Conservation (phyloP, 2,888 invertebrate genomes). For the Chalcis sispes region DNA sequence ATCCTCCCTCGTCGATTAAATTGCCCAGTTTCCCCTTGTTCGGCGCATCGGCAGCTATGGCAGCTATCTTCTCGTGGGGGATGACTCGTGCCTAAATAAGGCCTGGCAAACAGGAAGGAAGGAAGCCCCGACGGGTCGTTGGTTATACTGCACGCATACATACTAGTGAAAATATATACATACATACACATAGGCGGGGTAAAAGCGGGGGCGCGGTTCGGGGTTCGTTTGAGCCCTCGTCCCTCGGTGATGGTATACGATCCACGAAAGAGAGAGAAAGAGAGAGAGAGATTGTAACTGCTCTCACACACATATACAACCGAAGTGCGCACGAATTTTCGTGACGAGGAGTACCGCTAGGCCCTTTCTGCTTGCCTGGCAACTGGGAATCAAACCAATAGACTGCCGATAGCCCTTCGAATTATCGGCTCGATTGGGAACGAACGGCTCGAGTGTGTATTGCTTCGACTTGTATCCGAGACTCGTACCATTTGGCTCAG, state of each 20-base stretch:
- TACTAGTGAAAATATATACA: background rate
- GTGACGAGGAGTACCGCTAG: conserved; percentile 63
- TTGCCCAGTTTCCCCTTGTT: too few relatives aligned
- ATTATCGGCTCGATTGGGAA: conserved; percentile 72
- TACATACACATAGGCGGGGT: background rate
- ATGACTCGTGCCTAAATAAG: too few relatives aligned
- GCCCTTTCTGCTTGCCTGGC: conserved; percentile 71
- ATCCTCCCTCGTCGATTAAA: too few relatives aligned
- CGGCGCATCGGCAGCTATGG: too few relatives aligned
- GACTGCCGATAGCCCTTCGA: conserved; percentile 74
- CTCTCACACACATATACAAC: background rate
- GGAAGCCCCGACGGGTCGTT: background rate
- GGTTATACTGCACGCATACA: too few relatives aligned
- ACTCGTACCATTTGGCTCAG: too few relatives aligned
- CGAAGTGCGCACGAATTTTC: conserved; percentile 63
- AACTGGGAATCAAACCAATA: conserved; percentile 74
- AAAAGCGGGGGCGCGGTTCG: conserved; percentile 5
- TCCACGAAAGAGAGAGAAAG: background rate
- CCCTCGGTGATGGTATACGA: background rate
- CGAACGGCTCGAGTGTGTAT: conserved; percentile 2
- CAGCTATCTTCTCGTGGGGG: too few relatives aligned
- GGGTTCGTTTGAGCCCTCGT: background rate
- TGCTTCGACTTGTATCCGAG: too few relatives aligned
- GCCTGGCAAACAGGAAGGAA: background rate
- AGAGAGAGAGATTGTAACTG: conserved; percentile 8